Evolutionary conservation across 2,797 vertebrate genomes (phyloP).

Genomic region (Alosa sapidissima): DNA sequence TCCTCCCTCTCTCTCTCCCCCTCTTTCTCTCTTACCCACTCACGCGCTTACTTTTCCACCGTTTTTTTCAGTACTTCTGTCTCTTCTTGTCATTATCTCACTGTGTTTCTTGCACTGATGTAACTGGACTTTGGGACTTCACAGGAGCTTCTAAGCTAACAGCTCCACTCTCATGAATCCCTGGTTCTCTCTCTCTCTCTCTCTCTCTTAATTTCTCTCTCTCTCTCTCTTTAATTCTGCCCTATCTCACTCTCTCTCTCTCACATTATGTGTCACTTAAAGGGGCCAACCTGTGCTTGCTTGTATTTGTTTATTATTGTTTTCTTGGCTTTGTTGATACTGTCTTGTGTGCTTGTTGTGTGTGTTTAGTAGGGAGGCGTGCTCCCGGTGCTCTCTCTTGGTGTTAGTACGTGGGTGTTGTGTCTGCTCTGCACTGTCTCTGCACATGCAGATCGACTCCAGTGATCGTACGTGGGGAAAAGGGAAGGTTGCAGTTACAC

Average conservation of each 20-base stretch:
- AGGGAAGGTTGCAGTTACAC: constrained; percentile 1
- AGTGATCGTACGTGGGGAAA: neutral
- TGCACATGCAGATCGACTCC: neutral
- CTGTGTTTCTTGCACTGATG: constrained; percentile 40
- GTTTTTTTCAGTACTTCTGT: too few relatives aligned
- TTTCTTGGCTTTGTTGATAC: neutral
- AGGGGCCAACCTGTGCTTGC: constrained; percentile 24
- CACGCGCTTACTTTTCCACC: neutral
- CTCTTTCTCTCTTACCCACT: neutral
- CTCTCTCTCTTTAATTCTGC: neutral
- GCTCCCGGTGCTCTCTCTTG: too few relatives aligned
- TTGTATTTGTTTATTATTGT: neutral
- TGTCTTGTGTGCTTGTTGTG: neutral
- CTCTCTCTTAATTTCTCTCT: constrained; percentile 25
- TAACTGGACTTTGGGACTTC: constrained; percentile 41
- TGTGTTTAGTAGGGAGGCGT: neutral
- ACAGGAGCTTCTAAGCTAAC: constrained; percentile 25
- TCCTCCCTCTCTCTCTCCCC: neutral
- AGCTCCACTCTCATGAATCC: neutral
- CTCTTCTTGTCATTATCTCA: neutral
- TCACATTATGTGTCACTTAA: constrained; percentile 31
- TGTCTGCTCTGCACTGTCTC: neutral
- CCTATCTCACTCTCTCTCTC: neutral
- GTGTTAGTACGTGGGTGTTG: constrained; percentile 3
- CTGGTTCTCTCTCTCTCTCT: constrained; percentile 5